phyloP scores from a whole-genome alignment of 2,888 invertebrate species.

The Corythucha ciliata region DNA sequence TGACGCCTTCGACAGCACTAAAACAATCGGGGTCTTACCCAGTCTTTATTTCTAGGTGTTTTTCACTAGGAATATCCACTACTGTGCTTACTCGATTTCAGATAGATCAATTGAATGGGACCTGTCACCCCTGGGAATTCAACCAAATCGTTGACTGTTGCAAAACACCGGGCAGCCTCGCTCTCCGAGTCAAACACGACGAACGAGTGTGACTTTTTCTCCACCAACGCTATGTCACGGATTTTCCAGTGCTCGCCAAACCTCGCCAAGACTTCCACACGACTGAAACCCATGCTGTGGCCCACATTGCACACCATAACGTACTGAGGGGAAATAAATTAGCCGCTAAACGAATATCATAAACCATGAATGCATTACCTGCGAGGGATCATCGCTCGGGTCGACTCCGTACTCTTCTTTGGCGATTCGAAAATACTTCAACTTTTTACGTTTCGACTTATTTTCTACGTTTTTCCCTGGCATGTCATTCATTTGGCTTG shows the following conservation, averaged over 20 bases:
- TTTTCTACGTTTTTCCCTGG: no score
- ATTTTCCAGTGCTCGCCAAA: slow-evolving; percentile 48
- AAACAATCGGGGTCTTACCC: no score
- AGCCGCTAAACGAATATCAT: no score
- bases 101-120: slow-evolving; percentile 57
- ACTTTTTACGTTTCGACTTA: no score
- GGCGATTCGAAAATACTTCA: no score
- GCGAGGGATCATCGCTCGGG: no score
- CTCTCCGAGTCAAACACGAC: slow-evolving; percentile 49
- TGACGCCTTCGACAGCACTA: no score
- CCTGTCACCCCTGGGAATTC: slow-evolving; percentile 50
- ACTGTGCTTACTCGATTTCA: slow-evolving; percentile 40
- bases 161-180: slow-evolving; percentile 50
- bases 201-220: slow-evolving; percentile 74
- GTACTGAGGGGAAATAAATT: no score
- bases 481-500: no score
- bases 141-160: slow-evolving; percentile 51
- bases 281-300: slow-evolving; percentile 65
- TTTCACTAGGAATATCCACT: slow-evolving; percentile 28
- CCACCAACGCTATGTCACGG: slow-evolving; percentile 57
- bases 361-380: no score
- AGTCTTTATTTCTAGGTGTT: slow-evolving; percentile 1
- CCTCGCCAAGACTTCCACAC: slow-evolving; percentile 51
- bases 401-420: no score
- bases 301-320: slow-evolving; percentile 79